Conservation (phyloP, 2,888 invertebrate species). For the Plusia festucae region DNA sequence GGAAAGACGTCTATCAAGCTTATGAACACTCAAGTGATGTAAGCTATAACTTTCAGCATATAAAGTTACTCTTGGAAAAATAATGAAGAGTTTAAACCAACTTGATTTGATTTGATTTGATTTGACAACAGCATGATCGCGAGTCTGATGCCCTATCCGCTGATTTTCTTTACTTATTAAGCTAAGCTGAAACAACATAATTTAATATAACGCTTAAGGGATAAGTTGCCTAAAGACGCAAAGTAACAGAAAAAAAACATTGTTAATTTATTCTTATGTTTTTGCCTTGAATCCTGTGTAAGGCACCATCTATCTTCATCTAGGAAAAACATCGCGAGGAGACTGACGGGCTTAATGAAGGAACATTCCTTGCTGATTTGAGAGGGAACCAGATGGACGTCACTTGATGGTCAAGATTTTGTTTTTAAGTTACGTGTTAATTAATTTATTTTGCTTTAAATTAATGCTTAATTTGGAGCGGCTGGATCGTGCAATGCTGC, state of each 20-base stretch:
- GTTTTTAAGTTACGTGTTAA: constrained; percentile 7
- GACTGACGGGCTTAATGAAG: constrained; percentile 68
- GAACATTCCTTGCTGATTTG: constrained; percentile 61
- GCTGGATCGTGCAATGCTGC: too few relatives aligned
- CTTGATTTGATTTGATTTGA: too few relatives aligned
- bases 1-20: too few relatives aligned
- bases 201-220: constrained; percentile 19
- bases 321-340: constrained; percentile 58
- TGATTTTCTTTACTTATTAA: too few relatives aligned
- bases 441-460: neutral
- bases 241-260: constrained; percentile 51
- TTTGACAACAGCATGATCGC: too few relatives aligned
- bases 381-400: constrained; percentile 46
- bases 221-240: constrained; percentile 12
- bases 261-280: constrained; percentile 63
- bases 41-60: too few relatives aligned
- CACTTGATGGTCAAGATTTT: constrained; percentile 47
- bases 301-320: constrained; percentile 72
- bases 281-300: constrained; percentile 58
- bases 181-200: neutral
- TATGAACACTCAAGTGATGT: too few relatives aligned
- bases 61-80: too few relatives aligned
- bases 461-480: neutral
- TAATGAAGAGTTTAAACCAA: too few relatives aligned
- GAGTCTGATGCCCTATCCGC: too few relatives aligned